A percentile compares a stretch with the other conserved stretches of the same genome.
These are phyloP conservation scores for Plagiodera versicolora DNA, from an alignment of 2,888 invertebrate genomes.

Conservation along the genomic window DNA sequence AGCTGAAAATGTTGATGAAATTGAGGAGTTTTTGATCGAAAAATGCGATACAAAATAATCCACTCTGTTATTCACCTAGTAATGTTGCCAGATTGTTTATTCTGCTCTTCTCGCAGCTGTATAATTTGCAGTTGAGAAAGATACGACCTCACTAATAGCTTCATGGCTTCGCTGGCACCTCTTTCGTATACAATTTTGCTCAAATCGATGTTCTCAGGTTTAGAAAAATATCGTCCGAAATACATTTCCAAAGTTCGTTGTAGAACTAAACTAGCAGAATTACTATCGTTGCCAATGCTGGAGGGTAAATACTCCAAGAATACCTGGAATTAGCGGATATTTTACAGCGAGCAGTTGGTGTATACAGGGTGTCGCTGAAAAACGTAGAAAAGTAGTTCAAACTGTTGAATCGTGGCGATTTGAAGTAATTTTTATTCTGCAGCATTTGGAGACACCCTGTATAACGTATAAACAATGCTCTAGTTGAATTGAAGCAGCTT, in stretches of 20 bases:
- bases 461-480: no score
- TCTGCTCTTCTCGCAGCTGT: conserved; percentile 44
- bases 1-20: conserved; percentile 18
- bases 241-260: conserved; percentile 58
- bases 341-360: no score
- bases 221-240: conserved; percentile 50
- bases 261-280: conserved; percentile 56
- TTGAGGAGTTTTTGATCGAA: conserved; percentile 12
- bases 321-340: conserved; percentile 60
- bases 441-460: no score
- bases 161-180: conserved; percentile 60
- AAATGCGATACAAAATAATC: neutral
- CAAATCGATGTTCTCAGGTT: conserved; percentile 46
- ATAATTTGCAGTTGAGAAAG: conserved; percentile 54
- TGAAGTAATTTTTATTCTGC: no score
- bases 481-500: no score
- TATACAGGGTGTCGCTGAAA: no score
- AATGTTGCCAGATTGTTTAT: conserved; percentile 17
- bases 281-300: conserved; percentile 62
- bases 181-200: conserved; percentile 53
- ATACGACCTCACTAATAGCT: conserved; percentile 65
- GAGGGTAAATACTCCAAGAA: conserved; percentile 69
- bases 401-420: no score
- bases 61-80: conserved; percentile 14
- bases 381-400: no score